Conservation (phyloP, 2,888 invertebrate species). For the Ectemnius cavifrons region DNA sequence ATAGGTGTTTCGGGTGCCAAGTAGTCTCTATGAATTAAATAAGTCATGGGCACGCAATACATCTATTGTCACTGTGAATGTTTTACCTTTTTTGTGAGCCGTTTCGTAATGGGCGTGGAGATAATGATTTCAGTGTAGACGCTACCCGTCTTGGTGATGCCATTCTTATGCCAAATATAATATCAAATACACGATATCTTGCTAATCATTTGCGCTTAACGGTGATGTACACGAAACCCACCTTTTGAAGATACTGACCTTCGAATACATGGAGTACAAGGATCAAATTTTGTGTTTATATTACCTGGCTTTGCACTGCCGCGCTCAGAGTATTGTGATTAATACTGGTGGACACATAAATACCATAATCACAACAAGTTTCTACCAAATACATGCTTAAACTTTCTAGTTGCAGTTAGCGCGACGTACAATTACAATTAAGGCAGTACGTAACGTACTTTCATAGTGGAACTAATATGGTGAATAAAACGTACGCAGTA, state of each 20-base stretch:
- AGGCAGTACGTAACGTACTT: background rate
- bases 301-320: no score
- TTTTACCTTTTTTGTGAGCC: slow-evolving; percentile 32
- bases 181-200: no score
- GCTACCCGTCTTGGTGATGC: slow-evolving; percentile 49
- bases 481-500: no score
- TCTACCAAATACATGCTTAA: no score
- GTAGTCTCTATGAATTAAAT: slow-evolving; percentile 46
- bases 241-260: no score
- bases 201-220: no score
- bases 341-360: background rate
- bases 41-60: background rate
- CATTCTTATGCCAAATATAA: slow-evolving; percentile 28
- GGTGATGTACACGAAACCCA: no score
- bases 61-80: background rate
- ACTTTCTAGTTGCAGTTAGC: no score
- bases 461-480: background rate
- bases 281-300: no score
- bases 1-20: slow-evolving; percentile 61
- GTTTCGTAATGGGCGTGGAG: slow-evolving; percentile 40
- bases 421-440: background rate
- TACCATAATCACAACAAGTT: no score
- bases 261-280: no score
- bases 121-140: slow-evolving; percentile 28
- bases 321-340: background rate